phyloP scores from a whole-genome alignment of 2,797 vertebrate species.

The Parambassis ranga region DNA sequence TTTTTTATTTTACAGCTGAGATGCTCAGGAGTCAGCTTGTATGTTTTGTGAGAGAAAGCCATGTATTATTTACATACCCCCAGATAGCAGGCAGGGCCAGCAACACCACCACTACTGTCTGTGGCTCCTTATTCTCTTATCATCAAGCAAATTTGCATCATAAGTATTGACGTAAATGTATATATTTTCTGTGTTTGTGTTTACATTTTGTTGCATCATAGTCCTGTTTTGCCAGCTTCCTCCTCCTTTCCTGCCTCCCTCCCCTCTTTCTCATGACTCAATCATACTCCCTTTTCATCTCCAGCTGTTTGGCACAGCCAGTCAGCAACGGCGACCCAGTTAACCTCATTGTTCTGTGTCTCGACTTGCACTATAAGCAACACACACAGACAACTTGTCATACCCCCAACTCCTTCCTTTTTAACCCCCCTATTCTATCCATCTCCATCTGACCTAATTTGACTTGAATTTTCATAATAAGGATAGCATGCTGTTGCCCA shows the following conservation, averaged over 20 bases:
- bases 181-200: not conserved
- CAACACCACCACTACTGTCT: not conserved
- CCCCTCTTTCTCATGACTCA: constrained; percentile 21
- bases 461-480: not conserved
- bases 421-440: no score
- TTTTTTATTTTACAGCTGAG: constrained; percentile 12
- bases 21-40: constrained; percentile 16
- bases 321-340: constrained; percentile 59
- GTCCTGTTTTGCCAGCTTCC: no score
- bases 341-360: constrained; percentile 65
- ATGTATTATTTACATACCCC: constrained; percentile 51
- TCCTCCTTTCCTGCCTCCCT: not conserved
- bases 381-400: constrained; percentile 25
- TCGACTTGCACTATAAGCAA: constrained; percentile 36
- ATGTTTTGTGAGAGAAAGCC: constrained; percentile 27
- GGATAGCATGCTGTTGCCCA: not conserved
- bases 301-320: constrained; percentile 67
- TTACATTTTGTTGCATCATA: not conserved
- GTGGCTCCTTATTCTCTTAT: not conserved
- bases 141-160: not conserved
- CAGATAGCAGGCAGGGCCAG: not conserved
- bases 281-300: constrained; percentile 33
- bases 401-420: not conserved
- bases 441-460: not conserved
- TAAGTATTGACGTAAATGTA: not conserved